Base-by-base conservation (phyloP, 2,113 vertebrate genomes). In the Boleophthalmus pectinirostris region DNA sequence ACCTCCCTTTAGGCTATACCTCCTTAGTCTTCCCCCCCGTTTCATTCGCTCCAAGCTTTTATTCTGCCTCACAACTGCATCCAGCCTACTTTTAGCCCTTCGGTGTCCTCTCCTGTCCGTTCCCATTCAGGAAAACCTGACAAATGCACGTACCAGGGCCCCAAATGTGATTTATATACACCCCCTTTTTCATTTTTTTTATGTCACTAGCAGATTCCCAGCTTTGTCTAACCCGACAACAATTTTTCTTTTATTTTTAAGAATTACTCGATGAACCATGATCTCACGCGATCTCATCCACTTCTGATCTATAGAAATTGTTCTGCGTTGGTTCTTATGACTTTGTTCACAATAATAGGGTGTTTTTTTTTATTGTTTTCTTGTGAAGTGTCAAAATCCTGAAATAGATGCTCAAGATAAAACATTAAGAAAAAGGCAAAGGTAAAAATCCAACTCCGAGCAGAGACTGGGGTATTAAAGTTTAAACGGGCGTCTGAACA, bases 11-110 rank as follows among this genome's bases (percentile, higher is more conserved):
- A 73, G 78, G 73, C 68, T 33, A 64, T 64, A 66, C 82, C 73
- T 74, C 75, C 64, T 70, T 68, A 15, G 60, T 85, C 84, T 77
- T 82, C 80, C 78, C 45, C 78, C 80, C 73, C 69, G 77, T 81
- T 75, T 86, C 91, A 91, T 89, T 94, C 74, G 91, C 87, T 51
- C 72, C 83, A 74, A 80, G 77, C 90, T 66, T 61, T 81, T 82
- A 83, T 57, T 79, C 90, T 69, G 91, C 92, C 74, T 88, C 92
- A 82, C 89, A 92, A 85, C 91, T 90, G 72, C 85, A 91, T 69
- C 75, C 91, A 87, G 70, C 76, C 87, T 38, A 7, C 68, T 82
- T 83, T 61, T 33, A 47, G 69, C 72, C 65, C 77, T 43, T 51
- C 65, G 72, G 73, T 80, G 77, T 68, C 78, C 67, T 79, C 83